Evolutionary conservation across 2,797 vertebrate species (phyloP).

Genomic region (Artibeus lituratus): DNA sequence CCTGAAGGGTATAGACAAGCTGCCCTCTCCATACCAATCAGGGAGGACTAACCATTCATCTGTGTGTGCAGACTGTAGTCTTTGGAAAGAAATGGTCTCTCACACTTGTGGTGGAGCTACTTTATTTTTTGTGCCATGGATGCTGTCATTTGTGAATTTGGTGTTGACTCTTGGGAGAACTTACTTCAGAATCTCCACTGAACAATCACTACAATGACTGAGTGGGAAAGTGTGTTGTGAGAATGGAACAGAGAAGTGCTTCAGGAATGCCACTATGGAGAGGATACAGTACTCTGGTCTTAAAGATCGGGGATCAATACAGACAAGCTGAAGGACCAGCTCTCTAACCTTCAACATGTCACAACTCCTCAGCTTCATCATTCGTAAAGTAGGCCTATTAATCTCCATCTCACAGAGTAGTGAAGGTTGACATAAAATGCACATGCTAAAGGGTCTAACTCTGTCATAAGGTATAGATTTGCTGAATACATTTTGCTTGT

Average conservation of each 20-base stretch:
- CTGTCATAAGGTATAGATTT: not conserved
- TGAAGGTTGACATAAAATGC: not conserved
- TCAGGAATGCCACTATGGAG: not conserved
- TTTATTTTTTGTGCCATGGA: constrained; percentile 39
- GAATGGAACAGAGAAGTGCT: not conserved
- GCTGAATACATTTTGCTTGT: not conserved
- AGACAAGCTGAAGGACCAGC: not conserved
- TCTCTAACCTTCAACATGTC: not conserved
- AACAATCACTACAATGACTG: not conserved
- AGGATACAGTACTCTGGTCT: not conserved
- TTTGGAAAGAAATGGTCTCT: constrained; percentile 47
- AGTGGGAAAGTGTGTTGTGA: not conserved
- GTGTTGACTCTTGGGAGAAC: constrained; percentile 56
- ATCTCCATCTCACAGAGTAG: not conserved
- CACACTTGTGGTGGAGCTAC: not conserved
- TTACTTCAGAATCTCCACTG: not conserved
- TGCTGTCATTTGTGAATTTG: constrained; percentile 44
- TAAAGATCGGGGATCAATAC: not conserved
- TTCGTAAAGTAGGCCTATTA: not conserved
- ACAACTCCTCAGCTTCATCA: not conserved
- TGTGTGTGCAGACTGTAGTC: not conserved
- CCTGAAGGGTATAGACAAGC: constrained; percentile 48
- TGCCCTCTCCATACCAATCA: constrained; percentile 59
- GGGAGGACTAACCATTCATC: constrained; percentile 42
- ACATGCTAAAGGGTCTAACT: not conserved